Evolutionary conservation across 2,797 vertebrate genomes (phyloP), one percentile per base, ranked within the genome.

Genomic region (Phataginus tetradactyla): DNA sequence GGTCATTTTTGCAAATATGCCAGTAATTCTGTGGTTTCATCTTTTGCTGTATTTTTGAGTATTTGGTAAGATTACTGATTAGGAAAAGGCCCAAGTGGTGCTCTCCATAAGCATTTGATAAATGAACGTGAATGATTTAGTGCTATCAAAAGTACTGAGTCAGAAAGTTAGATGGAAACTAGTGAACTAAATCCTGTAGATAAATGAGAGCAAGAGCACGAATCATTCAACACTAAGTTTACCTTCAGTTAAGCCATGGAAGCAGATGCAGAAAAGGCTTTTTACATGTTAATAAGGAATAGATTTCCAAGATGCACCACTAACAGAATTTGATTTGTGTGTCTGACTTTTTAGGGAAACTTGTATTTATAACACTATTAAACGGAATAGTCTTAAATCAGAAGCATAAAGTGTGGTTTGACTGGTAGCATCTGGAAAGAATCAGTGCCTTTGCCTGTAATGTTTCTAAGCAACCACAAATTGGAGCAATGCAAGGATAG

Each of bases 381-480:
- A 96, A 51, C 61, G 91, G 37, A 93, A 78, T 66, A 87, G 20
- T 80, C 72, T 96, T 97, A 95, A 95, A 96, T 95, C 75, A 63
- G 86, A 81, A 96, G 69, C 66, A 90, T 85, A 55, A 94, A 94
- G 42, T 91, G 51, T 92, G 84, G 91, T 94, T 97, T 94, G 84
- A 77, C 95, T 69, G 64, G 89, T 74, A 87, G 77, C 96, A 97
- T 96, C 96, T 97, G 97, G 97, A 97, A 97, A 95, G 39, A 94
- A 96, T 97, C 95, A 96, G 7, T 78, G 86, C 90, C 59, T 86
- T 94, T 91, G 92, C 86, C 90, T 96, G 18, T 92, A 75, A 94
- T 79, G 34, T 96, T 97, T 95, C 96, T 96, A 94, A 96, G 90
- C 80, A 93, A 94, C 97, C 96, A 89, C 94, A 97, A 96, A 95